Percentiles rank a stretch among this genome's conserved stretches.
Evolutionary conservation across 2,113 vertebrate species (phyloP).

Genomic region (Mus musculus): DNA sequence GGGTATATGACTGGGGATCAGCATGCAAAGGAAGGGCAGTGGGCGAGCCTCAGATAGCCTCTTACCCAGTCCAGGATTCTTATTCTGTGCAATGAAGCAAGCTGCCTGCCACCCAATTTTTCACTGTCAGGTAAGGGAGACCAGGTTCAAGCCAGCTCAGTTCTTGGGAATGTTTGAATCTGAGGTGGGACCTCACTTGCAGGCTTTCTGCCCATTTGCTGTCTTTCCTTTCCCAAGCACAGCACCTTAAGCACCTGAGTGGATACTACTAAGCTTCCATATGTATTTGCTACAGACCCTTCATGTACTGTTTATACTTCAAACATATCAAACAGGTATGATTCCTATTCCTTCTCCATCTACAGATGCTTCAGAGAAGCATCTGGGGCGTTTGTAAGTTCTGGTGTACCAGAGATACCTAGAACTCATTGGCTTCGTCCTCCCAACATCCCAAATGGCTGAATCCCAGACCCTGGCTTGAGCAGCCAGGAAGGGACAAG

Average conservation of each 20-base stretch:
- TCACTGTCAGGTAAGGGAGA: background rate
- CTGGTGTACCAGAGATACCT: background rate
- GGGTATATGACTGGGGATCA: background rate
- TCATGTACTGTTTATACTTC: background rate
- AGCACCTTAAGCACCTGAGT: fast-evolving
- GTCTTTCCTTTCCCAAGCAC: background rate
- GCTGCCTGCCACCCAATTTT: background rate
- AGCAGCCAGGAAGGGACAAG: background rate
- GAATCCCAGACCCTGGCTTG: background rate
- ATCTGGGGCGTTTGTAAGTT: background rate
- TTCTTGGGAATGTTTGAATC: background rate
- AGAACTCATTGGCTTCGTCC: background rate
- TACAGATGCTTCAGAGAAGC: background rate
- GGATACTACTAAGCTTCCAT: background rate
- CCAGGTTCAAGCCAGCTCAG: background rate
- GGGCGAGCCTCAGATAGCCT: background rate
- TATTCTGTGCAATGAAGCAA: background rate
- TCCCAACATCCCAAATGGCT: background rate
- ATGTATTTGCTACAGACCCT: background rate
- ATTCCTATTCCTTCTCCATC: fast-evolving
- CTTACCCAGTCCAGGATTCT: background rate
- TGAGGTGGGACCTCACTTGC: background rate
- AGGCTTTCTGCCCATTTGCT: background rate
- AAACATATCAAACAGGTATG: background rate
- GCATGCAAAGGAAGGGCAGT: background rate